phyloP scores from a whole-genome alignment of 2,888 invertebrate species.

The Branchellion lobata region DNA sequence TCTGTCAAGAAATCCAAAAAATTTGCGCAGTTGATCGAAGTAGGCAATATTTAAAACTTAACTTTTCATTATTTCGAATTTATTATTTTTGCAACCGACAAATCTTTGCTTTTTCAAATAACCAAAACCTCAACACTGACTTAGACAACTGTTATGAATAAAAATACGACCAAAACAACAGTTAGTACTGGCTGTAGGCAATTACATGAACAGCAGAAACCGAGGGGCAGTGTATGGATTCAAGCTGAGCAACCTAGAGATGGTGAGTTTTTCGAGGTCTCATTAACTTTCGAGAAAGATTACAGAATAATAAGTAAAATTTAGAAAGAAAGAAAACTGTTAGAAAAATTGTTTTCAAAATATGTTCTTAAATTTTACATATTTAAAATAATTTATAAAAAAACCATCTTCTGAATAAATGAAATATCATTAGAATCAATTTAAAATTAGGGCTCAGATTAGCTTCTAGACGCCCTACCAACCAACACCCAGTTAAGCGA shows the following conservation, averaged over 20 bases:
- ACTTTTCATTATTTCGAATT: not conserved
- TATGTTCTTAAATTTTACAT: no score
- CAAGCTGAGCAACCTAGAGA: conserved; percentile 90
- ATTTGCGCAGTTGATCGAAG: conserved; percentile 81
- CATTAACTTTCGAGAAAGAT: not conserved
- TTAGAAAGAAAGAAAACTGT: not conserved
- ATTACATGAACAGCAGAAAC: conserved; percentile 94
- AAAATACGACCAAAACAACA: no score
- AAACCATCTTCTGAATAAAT: no score
- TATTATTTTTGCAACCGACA: no score
- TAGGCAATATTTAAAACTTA: conserved; percentile 50
- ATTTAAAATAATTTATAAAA: no score
- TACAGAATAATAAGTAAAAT: not conserved
- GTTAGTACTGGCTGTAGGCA: conserved; percentile 92
- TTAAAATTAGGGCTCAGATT: no score
- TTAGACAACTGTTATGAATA: no score
- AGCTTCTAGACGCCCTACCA: no score
- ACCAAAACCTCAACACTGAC: no score
- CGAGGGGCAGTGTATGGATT: conserved; percentile 97
- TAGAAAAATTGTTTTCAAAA: not conserved
- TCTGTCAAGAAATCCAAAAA: conserved; percentile 88
- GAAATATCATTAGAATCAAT: no score
- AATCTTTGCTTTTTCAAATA: no score
- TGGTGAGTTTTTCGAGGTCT: conserved; percentile 65
- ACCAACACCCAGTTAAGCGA: conserved; percentile 35